Evolutionary conservation across 1,140 invertebrate species (phyloP), one percentile per base, ranked within the genome.

Genomic region (Eumaeus atala): DNA sequence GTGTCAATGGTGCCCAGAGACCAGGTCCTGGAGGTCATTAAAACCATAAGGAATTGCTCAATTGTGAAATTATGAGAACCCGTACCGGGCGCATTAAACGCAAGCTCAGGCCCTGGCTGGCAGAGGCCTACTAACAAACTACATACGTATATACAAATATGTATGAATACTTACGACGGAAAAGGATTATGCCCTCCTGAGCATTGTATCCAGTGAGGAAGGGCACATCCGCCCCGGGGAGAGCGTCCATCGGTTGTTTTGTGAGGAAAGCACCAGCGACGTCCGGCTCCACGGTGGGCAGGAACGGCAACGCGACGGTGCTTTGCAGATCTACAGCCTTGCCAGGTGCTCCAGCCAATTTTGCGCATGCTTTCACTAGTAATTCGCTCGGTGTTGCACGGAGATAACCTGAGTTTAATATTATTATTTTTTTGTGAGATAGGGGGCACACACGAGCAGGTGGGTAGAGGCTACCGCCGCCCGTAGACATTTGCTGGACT

Each of bases 201-300:
- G 88, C 86, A 37, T 89, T 90, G 57, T 87, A 91, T 9, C 90
- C 90, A 0, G 88, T 86, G 51, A 91, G 81, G 14, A 89, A 81
- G 7, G 90, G 89, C 9, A 90, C 87, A 12, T 87, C 81, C 18
- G 77, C 82, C 10, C 80, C 75, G 8, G 84, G 76, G 11, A 92
- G 77, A 37, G 89, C 76, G 0, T 80, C 72, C 17, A 82, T 75
- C 0, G 92, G 90, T 37, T 87, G 74, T 35, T 88, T 70, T 0
- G 90, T 89, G 6, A 93, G 75, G 66, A 92, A 90, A 1, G 90
- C 88, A 9, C 74, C 69, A 0, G 67, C 61, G 0, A 60, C 28
- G 36, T 87, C 70, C 0, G 87, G 84, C 52, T 87, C 83, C 14
- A 90, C 57, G 0, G 76, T 67, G 0, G 89, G 86, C 16, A 90